Conservation (phyloP, 1,140 invertebrate genomes). For the Listronotus bonariensis region DNA sequence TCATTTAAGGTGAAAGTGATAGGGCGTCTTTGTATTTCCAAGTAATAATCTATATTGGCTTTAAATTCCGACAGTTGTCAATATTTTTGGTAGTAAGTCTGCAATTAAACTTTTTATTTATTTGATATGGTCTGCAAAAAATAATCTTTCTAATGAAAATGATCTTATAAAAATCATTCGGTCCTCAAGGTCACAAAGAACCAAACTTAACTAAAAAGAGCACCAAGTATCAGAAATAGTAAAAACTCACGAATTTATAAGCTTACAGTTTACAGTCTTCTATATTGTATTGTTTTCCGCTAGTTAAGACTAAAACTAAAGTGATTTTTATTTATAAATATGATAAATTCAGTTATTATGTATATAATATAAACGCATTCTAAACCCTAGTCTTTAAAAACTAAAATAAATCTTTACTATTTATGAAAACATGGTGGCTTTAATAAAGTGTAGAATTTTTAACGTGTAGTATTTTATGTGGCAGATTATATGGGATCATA, state of each 20-base stretch:
- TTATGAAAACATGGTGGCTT: constrained; percentile 34
- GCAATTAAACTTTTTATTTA: too few species aligned
- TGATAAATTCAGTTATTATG: constrained; percentile 41
- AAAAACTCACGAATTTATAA: constrained; percentile 41
- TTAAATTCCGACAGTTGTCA: too few species aligned
- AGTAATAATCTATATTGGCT: too few species aligned
- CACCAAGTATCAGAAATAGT: constrained; percentile 46
- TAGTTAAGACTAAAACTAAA: constrained; percentile 46
- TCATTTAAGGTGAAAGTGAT: too few species aligned
- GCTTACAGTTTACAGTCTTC: constrained; percentile 46
- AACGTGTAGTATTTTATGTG: constrained; percentile 49
- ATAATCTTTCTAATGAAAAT: too few species aligned
- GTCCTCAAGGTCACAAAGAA: too few species aligned
- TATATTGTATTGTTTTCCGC: constrained; percentile 48
- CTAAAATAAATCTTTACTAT: constrained; percentile 45
- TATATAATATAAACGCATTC: constrained; percentile 42
- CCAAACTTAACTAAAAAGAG: constrained; percentile 48
- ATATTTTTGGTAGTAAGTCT: too few species aligned
- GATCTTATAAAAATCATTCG: too few species aligned
- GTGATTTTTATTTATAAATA: constrained; percentile 39
- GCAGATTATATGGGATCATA: constrained; percentile 43
- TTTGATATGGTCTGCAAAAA: too few species aligned
- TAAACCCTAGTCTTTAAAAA: constrained; percentile 41
- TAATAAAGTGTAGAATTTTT: constrained; percentile 50
- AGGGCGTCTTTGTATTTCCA: too few species aligned